A percentile compares a stretch with the other conserved stretches of the same genome.
Evolutionary conservation across 2,888 invertebrate genomes (phyloP).

Genomic region (Tolmerus cingulatus): DNA sequence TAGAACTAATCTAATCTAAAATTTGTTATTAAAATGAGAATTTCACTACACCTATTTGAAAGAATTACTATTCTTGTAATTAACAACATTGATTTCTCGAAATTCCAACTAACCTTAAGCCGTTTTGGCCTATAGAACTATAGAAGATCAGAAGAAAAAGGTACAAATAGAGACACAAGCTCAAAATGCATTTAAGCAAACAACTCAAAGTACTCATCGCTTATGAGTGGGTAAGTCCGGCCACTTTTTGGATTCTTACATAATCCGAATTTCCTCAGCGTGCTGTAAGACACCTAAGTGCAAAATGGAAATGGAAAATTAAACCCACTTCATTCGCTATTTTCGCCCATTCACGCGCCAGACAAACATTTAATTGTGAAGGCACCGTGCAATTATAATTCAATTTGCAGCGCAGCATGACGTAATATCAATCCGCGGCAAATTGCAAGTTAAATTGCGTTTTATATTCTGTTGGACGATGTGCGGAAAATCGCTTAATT

Average conservation of each 20-base stretch:
- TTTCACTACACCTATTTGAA: no score
- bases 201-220: neutral
- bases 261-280: neutral
- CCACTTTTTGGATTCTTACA: neutral
- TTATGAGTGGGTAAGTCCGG: neutral
- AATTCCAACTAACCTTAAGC: no score
- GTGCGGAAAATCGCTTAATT: slow-evolving; percentile 32
- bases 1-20: no score
- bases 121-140: no score
- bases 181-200: neutral
- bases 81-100: no score
- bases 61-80: no score
- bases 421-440: neutral
- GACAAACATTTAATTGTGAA: neutral
- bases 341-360: neutral
- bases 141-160: neutral
- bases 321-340: neutral
- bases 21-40: no score
- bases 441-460: slow-evolving; percentile 15
- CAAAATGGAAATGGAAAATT: neutral
- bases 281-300: neutral
- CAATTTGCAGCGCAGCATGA: slow-evolving; percentile 35
- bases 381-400: slow-evolving; percentile 3
- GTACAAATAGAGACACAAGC: neutral
- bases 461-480: slow-evolving; percentile 12